Conservation (phyloP, 92 coral and sea anemone species). For the Phenganax stokvisi region DNA sequence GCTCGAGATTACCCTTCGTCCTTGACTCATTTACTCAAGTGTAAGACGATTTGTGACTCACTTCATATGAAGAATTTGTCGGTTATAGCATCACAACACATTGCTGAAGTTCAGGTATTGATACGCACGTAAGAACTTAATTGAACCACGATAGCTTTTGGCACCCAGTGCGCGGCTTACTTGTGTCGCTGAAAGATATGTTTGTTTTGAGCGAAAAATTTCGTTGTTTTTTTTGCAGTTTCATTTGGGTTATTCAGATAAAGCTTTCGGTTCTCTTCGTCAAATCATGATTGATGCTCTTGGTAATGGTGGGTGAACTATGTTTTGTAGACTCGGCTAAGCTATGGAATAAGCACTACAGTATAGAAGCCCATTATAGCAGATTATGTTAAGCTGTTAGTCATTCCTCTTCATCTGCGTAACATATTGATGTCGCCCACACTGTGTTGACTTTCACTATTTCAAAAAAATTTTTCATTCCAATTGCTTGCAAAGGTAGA, state of each 20-base stretch:
- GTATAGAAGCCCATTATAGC: no score
- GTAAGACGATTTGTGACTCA: slow-evolving; percentile 64
- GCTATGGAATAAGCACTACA: no score
- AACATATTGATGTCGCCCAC: no score
- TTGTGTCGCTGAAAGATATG: neutral
- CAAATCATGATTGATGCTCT: slow-evolving; percentile 79
- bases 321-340: no score
- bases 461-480: no score
- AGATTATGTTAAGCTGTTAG: no score
- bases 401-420: no score
- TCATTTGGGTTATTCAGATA: slow-evolving; percentile 62
- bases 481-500: no score
- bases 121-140: neutral
- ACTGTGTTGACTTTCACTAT: no score
- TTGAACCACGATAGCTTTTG: neutral
- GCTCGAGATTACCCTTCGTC: slow-evolving; percentile 73
- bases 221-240: slow-evolving; percentile 46
- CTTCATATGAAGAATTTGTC: slow-evolving; percentile 67
- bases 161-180: neutral
- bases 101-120: slow-evolving; percentile 83
- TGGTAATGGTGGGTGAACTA: slow-evolving; percentile 62
- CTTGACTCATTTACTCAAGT: slow-evolving; percentile 72
- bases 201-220: neutral
- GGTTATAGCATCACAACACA: slow-evolving; percentile 73
- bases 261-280: slow-evolving; percentile 64